These are phyloP conservation scores for Oscheius sp. DNA, from an alignment of 1,140 invertebrate species.

Conservation along the genomic window DNA sequence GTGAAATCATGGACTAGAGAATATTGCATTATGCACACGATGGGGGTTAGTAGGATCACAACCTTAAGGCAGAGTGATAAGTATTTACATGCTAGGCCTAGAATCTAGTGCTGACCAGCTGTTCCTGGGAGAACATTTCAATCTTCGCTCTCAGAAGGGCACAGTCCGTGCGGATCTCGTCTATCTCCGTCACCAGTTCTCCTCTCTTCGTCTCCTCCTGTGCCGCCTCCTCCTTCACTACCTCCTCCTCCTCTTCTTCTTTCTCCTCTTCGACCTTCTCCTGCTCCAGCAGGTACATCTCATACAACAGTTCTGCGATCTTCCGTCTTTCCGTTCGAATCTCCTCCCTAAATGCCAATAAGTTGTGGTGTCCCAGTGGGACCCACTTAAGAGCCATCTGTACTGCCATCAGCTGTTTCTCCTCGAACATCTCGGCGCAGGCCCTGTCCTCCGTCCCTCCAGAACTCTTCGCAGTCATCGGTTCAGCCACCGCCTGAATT, in stretches of 20 bases:
- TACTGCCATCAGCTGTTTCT: conserved; percentile 39
- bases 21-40: too few relatives aligned
- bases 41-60: too few relatives aligned
- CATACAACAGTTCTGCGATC: conserved; percentile 15
- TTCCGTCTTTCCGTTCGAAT: conserved; percentile 9
- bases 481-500: conserved; percentile 4
- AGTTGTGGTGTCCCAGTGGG: background rate
- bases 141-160: conserved; percentile 18
- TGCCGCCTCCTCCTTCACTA: background rate
- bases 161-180: conserved; percentile 8
- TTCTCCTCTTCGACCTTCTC: background rate
- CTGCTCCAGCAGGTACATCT: background rate
- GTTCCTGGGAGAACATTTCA: conserved; percentile 5
- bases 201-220: background rate
- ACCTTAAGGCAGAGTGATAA: too few relatives aligned
- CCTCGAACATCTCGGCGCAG: conserved; percentile 39
- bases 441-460: background rate
- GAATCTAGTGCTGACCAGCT: background rate
- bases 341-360: conserved; percentile 10
- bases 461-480: background rate
- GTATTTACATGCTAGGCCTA: background rate
- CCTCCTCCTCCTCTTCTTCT: background rate
- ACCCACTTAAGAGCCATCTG: conserved; percentile 14
- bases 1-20: background rate
- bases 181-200: conserved; percentile 12